phyloP scores from a whole-genome alignment of 2,113 vertebrate genomes.

The Puffinus mauretanicus region DNA sequence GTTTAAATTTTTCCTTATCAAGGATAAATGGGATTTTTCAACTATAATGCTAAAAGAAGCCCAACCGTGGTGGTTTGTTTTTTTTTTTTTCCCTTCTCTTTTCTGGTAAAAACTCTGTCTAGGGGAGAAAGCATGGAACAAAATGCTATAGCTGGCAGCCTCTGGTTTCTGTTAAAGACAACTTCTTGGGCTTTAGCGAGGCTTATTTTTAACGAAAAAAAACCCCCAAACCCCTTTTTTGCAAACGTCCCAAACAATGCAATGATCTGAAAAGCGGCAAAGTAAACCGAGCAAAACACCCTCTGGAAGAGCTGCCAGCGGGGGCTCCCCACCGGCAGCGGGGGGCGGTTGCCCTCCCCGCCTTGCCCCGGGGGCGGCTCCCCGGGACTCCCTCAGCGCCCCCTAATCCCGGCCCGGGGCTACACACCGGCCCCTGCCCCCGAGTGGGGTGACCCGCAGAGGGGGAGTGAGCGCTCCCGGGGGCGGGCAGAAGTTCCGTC shows the following conservation, averaged over 20 bases:
- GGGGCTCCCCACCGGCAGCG: not conserved
- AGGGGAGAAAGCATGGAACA: not conserved
- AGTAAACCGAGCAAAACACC: fast-evolving
- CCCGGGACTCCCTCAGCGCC: too few species aligned
- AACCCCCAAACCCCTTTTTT: fast-evolving
- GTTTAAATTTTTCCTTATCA: not conserved
- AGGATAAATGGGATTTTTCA: not conserved
- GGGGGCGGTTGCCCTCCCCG: too few species aligned
- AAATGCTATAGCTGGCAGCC: too few species aligned
- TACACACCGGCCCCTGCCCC: not conserved
- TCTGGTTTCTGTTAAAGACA: not conserved
- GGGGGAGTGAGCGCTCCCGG: not conserved
- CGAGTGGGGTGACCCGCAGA: not conserved
- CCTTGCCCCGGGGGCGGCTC: too few species aligned
- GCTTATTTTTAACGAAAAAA: not conserved
- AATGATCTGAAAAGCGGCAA: fast-evolving
- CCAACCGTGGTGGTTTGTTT: fast-evolving
- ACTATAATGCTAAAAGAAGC: not conserved
- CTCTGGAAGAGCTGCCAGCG: not conserved
- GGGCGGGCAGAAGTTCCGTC: not conserved
- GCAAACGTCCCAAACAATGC: not conserved
- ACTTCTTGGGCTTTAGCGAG: not conserved
- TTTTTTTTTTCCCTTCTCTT: too few species aligned
- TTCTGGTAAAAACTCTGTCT: fast-evolving
- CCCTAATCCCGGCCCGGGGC: not conserved